Base-by-base conservation (phyloP, 2,797 vertebrate genomes). In the Psittacula echo region DNA sequence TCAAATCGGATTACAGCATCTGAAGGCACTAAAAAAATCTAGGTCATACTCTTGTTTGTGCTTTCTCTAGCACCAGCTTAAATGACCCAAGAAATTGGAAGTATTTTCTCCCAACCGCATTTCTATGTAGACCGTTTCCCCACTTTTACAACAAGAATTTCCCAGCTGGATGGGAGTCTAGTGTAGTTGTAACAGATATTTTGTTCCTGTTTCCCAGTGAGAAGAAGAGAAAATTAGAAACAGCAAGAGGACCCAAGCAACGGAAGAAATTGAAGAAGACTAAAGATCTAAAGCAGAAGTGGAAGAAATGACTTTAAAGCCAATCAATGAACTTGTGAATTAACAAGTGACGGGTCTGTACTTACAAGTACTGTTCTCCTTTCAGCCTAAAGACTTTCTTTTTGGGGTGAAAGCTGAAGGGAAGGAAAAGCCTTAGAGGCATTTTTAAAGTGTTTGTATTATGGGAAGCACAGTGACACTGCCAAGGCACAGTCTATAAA, bases 161-260 rank as follows among this genome's bases (percentile, higher is more conserved):
- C 71, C 60, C 30, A 39, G 30, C 53, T 68, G 47, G 14, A 23
- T 70, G 39, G 42, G 45, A 74, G n/a, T 34, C 30, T 11, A 12
- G 29, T 51, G 27, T 47, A 11, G 44, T 75, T 83, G 54, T 89
- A 84, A 89, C 66, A 48, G 13, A 14, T 73, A 23, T 77, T 85
- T 84, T 84, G 10, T 93, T 81, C 82, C 72, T 80, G 10, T 87
- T 90, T 75, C 77, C 95, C 95, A 99, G 99, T 96, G 98, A 99
- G 94, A 99, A 99, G 97, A 99, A 99, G 97, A 98, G 99, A 97
- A 99, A 99, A 95, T 56, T 97, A 97, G 64, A 98, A 94, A 72
- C 70, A 23, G 92, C 88, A 41, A 85, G 97, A 96, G 98, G 98
- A 87, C 95, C 97, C 61, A 98, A 96, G 72, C 97, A 98, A 4